Evolutionary conservation across 2,113 vertebrate genomes (phyloP).

Genomic region (Sisor rabdophorus): DNA sequence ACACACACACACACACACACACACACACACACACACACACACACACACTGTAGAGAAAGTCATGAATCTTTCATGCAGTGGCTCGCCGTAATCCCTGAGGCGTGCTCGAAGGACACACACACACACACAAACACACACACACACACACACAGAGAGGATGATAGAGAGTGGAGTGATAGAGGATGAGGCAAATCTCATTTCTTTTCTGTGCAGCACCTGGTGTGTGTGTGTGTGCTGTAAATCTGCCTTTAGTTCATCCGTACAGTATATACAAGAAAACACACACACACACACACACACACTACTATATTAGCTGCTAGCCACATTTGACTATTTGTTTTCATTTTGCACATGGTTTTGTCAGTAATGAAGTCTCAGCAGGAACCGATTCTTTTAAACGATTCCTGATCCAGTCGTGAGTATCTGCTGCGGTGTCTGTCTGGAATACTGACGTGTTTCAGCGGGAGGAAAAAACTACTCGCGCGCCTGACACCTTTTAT

Average conservation of each 20-base stretch:
- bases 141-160: conserved; percentile 41
- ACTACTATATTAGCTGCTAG: too few relatives aligned
- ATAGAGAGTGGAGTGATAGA: conserved; percentile 11
- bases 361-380: not conserved
- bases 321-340: not conserved
- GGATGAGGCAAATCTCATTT: conserved; percentile 10
- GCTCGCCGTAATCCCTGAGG: conserved; percentile 74
- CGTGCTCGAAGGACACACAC: conserved; percentile 60
- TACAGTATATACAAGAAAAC: not conserved
- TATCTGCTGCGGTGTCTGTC: too few relatives aligned
- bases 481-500: too few relatives aligned
- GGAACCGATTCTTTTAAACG: not conserved
- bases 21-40: not conserved
- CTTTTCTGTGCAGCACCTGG: not conserved
- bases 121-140: conserved; percentile 53
- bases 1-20: conserved; percentile 8
- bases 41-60: conserved; percentile 49
- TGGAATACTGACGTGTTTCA: too few relatives aligned
- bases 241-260: not conserved
- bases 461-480: too few relatives aligned
- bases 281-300: not conserved
- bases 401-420: not conserved
- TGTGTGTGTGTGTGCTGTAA: not conserved
- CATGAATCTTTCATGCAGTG: conserved; percentile 77
- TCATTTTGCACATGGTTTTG: not conserved